Evolutionary conservation across 2,113 vertebrate genomes (phyloP).

Genomic region (Cyphomyrus discorhynchus): DNA sequence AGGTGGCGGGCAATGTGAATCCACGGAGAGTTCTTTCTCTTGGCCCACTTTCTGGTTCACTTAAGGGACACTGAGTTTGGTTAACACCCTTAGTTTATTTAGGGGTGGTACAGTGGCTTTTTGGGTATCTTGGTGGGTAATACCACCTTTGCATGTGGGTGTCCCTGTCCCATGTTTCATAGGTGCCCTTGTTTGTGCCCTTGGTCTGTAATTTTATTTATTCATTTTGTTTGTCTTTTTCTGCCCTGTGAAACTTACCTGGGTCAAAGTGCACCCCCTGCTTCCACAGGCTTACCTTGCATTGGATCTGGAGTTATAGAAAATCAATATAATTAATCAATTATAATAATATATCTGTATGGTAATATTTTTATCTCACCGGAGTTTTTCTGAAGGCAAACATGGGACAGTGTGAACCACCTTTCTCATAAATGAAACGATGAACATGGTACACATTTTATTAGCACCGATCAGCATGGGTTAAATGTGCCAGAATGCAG

Average conservation of each 20-base stretch:
- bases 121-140: not conserved
- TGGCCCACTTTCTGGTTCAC: not conserved
- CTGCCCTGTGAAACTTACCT: not conserved
- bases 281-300: not conserved
- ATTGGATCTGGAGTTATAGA: not conserved
- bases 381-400: not conserved
- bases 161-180: not conserved
- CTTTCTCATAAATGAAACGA: not conserved
- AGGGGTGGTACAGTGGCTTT: not conserved
- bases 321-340: not conserved
- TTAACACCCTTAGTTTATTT: not conserved
- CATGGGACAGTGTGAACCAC: not conserved
- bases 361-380: not conserved
- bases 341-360: not conserved
- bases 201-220: not conserved
- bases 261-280: not conserved
- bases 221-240: not conserved
- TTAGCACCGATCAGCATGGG: not conserved
- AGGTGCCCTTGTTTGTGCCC: not conserved
- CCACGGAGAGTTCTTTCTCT: not conserved
- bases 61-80: not conserved
- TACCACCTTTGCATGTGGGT: not conserved
- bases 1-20: not conserved
- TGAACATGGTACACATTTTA: not conserved
- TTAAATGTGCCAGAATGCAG: not conserved